Percentiles rank a stretch among this genome's conserved stretches.
Evolutionary conservation across 1,140 invertebrate species (phyloP).

Genomic region (Formica selysi): DNA sequence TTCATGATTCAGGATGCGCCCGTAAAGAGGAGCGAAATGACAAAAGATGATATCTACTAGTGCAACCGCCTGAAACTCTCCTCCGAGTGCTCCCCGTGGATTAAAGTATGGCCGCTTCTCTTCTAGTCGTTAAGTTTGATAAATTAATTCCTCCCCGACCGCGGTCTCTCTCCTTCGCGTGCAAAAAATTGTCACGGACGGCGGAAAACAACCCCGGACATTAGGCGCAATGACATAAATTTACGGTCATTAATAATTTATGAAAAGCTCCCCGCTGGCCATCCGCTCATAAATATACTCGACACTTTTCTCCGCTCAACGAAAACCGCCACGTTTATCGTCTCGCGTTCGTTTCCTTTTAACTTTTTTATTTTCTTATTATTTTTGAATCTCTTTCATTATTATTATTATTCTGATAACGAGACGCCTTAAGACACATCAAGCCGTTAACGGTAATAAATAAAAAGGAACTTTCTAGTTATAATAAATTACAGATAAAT

Average conservation of each 20-base stretch:
- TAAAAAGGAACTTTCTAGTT: not conserved
- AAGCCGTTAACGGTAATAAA: not conserved
- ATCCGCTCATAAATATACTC: conserved; percentile 52
- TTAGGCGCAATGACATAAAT: conserved; percentile 60
- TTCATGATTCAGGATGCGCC: not conserved
- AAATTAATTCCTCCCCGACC: conserved; percentile 53
- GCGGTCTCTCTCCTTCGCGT: not conserved
- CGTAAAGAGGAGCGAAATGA: not conserved
- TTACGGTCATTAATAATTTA: conserved; percentile 58
- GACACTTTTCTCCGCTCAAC: conserved; percentile 51
- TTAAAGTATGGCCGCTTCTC: conserved; percentile 45
- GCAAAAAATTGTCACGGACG: conserved; percentile 43
- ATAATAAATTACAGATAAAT: not conserved
- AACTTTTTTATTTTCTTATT: no score
- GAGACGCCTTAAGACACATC: conserved; percentile 20
- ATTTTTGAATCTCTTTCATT: conserved; percentile 30
- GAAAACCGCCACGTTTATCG: conserved; percentile 35
- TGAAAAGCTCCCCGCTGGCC: conserved; percentile 33
- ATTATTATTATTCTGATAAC: conserved; percentile 30
- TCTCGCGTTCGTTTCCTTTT: conserved; percentile 1
- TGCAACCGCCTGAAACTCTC: not conserved
- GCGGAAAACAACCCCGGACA: conserved; percentile 46
- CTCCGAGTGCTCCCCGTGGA: conserved; percentile 14
- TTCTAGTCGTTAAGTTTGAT: conserved; percentile 55
- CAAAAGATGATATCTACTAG: not conserved